Conservation (phyloP, 2,113 vertebrate species). For the Daphoenositta chrysoptera region DNA sequence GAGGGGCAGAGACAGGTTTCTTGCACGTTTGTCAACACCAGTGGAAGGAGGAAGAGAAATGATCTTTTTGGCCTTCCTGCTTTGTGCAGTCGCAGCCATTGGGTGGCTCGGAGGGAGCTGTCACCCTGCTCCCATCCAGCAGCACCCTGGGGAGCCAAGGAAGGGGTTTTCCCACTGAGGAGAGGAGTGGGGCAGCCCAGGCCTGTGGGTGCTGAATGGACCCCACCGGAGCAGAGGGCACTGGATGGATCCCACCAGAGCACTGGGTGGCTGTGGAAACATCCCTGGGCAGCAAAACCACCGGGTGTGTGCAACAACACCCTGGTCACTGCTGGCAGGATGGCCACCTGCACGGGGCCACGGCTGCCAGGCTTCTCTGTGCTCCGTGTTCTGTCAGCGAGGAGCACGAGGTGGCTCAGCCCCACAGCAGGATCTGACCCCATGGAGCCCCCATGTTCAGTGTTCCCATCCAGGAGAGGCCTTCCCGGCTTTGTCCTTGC, state of each 20-base stretch:
- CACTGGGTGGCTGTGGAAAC: accelerated
- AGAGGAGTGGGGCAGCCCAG: not conserved
- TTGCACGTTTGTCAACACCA: not conserved
- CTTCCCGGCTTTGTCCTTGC: not conserved
- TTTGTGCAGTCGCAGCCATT: accelerated
- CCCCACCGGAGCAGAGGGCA: accelerated
- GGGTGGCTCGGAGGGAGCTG: not conserved
- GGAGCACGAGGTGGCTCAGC: not conserved
- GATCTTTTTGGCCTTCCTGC: not conserved
- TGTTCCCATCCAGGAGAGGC: not conserved
- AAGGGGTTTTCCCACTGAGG: not conserved
- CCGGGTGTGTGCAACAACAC: accelerated
- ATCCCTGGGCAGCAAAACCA: not conserved
- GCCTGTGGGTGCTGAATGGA: not conserved
- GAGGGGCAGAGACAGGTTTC: accelerated
- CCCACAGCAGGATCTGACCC: not conserved
- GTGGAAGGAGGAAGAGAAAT: not conserved
- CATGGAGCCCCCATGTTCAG: accelerated
- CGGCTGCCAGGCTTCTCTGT: accelerated
- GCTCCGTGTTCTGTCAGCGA: accelerated
- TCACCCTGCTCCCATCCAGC: not conserved
- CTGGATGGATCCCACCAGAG: accelerated
- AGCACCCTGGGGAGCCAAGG: not conserved
- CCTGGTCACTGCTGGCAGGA: not conserved
- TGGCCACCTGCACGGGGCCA: not conserved